Conservation (phyloP, 2,888 invertebrate genomes). For the Tyria jacobaeae region DNA sequence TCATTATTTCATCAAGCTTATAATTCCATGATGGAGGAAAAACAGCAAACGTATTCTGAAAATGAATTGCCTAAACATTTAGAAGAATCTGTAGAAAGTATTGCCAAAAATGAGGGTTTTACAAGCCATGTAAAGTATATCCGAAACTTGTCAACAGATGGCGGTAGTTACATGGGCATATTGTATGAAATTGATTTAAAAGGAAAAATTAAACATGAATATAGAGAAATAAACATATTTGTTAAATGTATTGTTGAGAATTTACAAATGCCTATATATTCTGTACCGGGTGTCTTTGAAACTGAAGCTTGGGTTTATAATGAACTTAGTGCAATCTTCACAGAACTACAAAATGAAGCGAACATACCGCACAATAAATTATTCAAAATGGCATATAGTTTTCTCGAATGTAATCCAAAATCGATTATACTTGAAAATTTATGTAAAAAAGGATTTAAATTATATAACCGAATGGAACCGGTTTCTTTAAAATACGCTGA, state of each 20-base stretch:
- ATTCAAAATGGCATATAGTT: conserved; percentile 58
- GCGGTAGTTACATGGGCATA: conserved; percentile 55
- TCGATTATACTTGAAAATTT: conserved; percentile 67
- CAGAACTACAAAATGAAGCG: conserved; percentile 56
- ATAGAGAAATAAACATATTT: conserved; percentile 60
- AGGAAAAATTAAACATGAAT: conserved; percentile 46
- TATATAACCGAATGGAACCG: conserved; percentile 56
- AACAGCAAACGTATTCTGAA: background rate
- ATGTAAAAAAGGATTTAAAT: conserved; percentile 49
- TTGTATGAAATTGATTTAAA: conserved; percentile 59
- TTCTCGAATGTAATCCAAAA: conserved; percentile 52
- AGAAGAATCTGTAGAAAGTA: conserved; percentile 30
- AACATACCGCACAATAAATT: conserved; percentile 56
- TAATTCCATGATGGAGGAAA: conserved; percentile 21
- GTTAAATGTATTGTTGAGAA: conserved; percentile 59
- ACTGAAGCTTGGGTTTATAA: conserved; percentile 63
- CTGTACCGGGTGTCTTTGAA: conserved; percentile 40
- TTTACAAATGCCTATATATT: conserved; percentile 52
- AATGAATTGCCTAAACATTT: conserved; percentile 32
- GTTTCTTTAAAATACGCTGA: conserved; percentile 57
- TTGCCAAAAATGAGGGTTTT: conserved; percentile 52
- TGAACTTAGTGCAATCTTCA: conserved; percentile 57
- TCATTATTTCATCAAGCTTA: background rate
- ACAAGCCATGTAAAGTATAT: conserved; percentile 38
- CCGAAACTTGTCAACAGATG: conserved; percentile 51